Evolutionary conservation across 1,140 invertebrate genomes (phyloP), one percentile per base, ranked within the genome.

Genomic region (Lamellibrachia luymesi): DNA sequence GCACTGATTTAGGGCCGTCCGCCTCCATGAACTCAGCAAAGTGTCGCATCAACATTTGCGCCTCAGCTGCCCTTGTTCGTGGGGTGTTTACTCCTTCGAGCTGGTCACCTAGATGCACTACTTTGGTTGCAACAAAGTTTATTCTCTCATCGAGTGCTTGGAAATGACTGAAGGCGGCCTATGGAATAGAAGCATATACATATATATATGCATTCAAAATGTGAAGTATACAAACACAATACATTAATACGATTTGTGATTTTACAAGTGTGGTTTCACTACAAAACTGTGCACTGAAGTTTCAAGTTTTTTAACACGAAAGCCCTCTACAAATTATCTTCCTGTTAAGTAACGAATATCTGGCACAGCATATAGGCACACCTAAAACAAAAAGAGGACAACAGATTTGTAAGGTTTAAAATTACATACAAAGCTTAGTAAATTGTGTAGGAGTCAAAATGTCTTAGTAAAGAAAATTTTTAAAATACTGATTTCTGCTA

Each of bases 101-200:
- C 95, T 99, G 99, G 96, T 99, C 99, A 1, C 99, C 99, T 25
- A 99, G 97, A 97, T 99, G 99, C 92, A 99, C 97, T 27, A 99
- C 99, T 97, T 99, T 99, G 0, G 98, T 99, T 0, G 99, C 99
- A 91, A 99, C 99, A 95, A 98, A 98, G 95, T 99, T 99, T 94
- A 99, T 99, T 95, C 99, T 98, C 95, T 98, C 98, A 96, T 99
- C 99, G 50, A 99, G 96, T 94, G 98, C 98, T 97, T 99, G 98
- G 96, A 99, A 99, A 94, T 98, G 97, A 94, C 97, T 97, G 92
- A 98, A 98, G 92, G 98, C 98, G 94, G 97, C 97, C 97, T 98
- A 96, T 80, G 97, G 97, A 93, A 93, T 95, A 94, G 93, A 93
- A 51, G 52, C 51, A 92, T 91, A 38, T 38, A 25, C 51, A 51